A percentile compares a stretch with the other conserved stretches of the same genome.
Evolutionary conservation across 1,140 invertebrate species (phyloP).

Genomic region (Penaeus indicus): DNA sequence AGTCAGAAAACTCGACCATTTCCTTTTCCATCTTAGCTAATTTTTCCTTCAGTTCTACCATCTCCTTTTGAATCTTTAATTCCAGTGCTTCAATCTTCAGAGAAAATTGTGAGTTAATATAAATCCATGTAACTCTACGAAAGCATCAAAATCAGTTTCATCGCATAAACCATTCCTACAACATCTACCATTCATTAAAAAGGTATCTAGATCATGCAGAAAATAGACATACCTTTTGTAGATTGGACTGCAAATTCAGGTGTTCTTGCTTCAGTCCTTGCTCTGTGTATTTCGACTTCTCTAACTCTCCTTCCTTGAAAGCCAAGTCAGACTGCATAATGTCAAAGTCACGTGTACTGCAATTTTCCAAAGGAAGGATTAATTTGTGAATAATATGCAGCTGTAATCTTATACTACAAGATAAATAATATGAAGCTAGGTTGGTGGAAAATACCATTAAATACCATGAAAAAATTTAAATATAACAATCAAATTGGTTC

Average conservation of each 20-base stretch:
- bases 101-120: slow-evolving; percentile 12
- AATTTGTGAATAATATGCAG: background rate
- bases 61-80: slow-evolving; percentile 74
- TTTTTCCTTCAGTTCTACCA: slow-evolving; percentile 72
- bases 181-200: background rate
- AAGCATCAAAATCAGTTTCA: no score
- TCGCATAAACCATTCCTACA: no score
- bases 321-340: slow-evolving; percentile 74
- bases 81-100: slow-evolving; percentile 74
- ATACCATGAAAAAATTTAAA: no score
- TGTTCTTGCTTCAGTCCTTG: slow-evolving; percentile 73
- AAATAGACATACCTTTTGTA: slow-evolving; percentile 70
- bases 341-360: slow-evolving; percentile 69
- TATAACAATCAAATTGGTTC: no score
- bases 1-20: slow-evolving; percentile 72
- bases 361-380: slow-evolving; percentile 7
- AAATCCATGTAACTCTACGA: no score
- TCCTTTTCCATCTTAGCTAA: slow-evolving; percentile 73
- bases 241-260: slow-evolving; percentile 73
- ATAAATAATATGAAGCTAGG: no score
- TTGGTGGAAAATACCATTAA: no score
- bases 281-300: slow-evolving; percentile 74
- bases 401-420: background rate
- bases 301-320: slow-evolving; percentile 75
- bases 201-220: background rate